Conservation (phyloP, 2,113 vertebrate species). For the Mormyrus lacerda region DNA sequence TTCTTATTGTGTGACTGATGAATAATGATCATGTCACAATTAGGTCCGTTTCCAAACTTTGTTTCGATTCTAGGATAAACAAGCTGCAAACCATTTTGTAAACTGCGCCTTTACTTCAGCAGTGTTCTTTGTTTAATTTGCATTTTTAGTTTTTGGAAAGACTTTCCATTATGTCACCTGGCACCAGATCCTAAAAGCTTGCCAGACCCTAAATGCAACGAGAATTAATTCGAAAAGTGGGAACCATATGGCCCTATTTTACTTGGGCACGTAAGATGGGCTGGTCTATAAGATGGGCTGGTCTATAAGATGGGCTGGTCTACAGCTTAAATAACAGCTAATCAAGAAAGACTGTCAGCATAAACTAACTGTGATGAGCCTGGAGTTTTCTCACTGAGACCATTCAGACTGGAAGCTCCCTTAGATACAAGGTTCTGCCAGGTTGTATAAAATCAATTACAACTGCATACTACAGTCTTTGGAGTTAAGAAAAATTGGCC, state of each 20-base stretch:
- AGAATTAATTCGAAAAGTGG: background rate
- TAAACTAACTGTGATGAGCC: background rate
- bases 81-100: background rate
- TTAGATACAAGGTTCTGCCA: background rate
- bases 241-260: background rate
- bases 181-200: background rate
- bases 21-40: background rate
- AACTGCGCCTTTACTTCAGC: background rate
- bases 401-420: background rate
- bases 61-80: background rate
- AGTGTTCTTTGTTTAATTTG: background rate
- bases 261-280: background rate
- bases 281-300: too few relatives aligned
- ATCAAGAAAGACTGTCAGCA: background rate
- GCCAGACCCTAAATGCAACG: background rate
- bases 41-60: background rate
- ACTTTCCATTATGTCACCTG: constrained; percentile 1
- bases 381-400: background rate
- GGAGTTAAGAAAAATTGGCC: background rate
- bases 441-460: constrained; percentile 1
- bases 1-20: background rate
- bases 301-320: too few relatives aligned
- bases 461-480: constrained; percentile 1
- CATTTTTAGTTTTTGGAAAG: background rate
- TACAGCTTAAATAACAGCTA: background rate